These are phyloP conservation scores for Hycleus cichorii DNA, from an alignment of 1,140 invertebrate genomes.

Conservation along the genomic window DNA sequence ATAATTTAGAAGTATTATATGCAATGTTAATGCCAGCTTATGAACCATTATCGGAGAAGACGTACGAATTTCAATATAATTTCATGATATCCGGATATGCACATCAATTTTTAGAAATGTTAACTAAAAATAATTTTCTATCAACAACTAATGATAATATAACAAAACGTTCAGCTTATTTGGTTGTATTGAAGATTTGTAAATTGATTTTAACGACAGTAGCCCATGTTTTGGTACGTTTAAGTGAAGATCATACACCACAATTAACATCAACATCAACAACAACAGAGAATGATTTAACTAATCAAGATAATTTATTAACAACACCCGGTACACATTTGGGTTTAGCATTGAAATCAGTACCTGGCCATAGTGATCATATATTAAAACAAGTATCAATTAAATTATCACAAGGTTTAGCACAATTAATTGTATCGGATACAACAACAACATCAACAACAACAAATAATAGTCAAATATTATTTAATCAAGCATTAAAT, in stretches of 20 bases:
- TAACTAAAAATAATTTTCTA: constrained; percentile 83
- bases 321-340: constrained; percentile 51
- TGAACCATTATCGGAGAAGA: constrained; percentile 73
- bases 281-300: constrained; percentile 26
- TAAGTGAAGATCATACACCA: constrained; percentile 50
- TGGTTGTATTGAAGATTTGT: constrained; percentile 79
- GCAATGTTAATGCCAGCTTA: constrained; percentile 86
- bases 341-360: constrained; percentile 60
- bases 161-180: constrained; percentile 77
- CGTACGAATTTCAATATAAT: constrained; percentile 80
- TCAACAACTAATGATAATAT: constrained; percentile 63
- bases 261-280: neutral
- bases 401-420: constrained; percentile 66
- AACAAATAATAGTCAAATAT: constrained; percentile 31
- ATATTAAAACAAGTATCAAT: constrained; percentile 61
- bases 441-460: no score
- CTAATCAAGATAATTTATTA: constrained; percentile 38
- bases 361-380: constrained; percentile 60
- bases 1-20: constrained; percentile 71
- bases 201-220: constrained; percentile 84
- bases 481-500: constrained; percentile 48
- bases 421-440: constrained; percentile 44
- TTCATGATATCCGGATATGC: constrained; percentile 83
- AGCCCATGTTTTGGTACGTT: constrained; percentile 63
- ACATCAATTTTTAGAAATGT: constrained; percentile 71